These are phyloP conservation scores for Mustelus asterias DNA, from an alignment of 2,113 vertebrate species.

Conservation along the genomic window DNA sequence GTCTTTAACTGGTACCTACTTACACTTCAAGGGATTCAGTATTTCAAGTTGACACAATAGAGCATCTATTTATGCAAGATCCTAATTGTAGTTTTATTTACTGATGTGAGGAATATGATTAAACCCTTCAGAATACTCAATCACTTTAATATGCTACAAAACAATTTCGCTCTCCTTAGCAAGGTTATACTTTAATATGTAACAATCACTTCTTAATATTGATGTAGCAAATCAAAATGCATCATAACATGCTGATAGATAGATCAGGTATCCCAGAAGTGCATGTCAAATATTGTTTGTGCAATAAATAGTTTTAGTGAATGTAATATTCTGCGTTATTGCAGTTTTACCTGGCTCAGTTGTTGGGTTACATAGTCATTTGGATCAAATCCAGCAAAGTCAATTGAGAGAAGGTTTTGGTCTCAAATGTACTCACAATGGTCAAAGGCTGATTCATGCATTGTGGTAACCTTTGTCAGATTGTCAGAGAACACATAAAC, in stretches of 20 bases:
- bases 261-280: neutral
- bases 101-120: neutral
- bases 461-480: neutral
- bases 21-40: neutral
- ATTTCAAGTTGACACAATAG: neutral
- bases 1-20: neutral
- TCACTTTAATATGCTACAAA: neutral
- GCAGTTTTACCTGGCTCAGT: neutral
- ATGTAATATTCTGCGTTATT: neutral
- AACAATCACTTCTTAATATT: neutral
- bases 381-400: neutral
- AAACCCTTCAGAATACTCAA: neutral
- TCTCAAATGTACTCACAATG: neutral
- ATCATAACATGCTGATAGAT: neutral
- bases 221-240: neutral
- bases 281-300: neutral
- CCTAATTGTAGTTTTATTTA: neutral
- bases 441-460: neutral
- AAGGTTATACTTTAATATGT: neutral
- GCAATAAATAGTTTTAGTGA: neutral
- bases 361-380: neutral
- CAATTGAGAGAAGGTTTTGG: neutral
- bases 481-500: neutral
- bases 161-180: neutral
- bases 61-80: neutral